phyloP scores from a whole-genome alignment of 1,140 invertebrate species.

The Solen grandis region DNA sequence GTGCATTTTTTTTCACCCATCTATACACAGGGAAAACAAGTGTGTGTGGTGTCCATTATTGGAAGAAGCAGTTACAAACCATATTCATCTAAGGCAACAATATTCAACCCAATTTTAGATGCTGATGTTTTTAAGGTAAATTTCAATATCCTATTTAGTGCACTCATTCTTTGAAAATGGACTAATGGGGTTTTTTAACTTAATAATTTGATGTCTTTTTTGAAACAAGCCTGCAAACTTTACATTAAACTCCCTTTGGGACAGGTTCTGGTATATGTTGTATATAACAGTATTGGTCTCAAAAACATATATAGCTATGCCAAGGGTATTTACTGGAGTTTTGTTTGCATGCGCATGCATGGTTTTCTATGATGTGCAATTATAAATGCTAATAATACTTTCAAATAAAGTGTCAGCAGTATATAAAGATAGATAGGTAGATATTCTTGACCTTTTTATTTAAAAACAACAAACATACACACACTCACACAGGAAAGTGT shows the following conservation, averaged over 20 bases:
- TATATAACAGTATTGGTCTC: background rate
- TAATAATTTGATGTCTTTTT: too few relatives aligned
- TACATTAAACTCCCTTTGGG: too few relatives aligned
- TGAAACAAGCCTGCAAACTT: too few relatives aligned
- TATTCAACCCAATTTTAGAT: constrained; percentile 82
- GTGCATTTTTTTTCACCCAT: constrained; percentile 47
- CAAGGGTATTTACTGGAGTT: too few relatives aligned
- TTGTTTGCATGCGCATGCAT: too few relatives aligned
- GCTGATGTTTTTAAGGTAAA: constrained; percentile 82
- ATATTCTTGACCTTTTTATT: too few relatives aligned
- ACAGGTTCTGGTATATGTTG: background rate
- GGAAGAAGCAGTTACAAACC: constrained; percentile 85
- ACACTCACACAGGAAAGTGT: background rate
- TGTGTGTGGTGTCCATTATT: constrained; percentile 86
- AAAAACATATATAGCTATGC: background rate
- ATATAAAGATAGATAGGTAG: too few relatives aligned
- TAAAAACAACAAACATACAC: too few relatives aligned
- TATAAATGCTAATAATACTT: too few relatives aligned
- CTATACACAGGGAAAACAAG: constrained; percentile 71
- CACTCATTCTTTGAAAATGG: background rate
- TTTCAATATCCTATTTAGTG: background rate
- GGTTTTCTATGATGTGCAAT: too few relatives aligned
- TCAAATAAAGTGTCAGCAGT: too few relatives aligned
- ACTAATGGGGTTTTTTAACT: background rate
- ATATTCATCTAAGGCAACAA: constrained; percentile 84